phyloP scores from a whole-genome alignment of 2,113 vertebrate species.

The Oryzias celebensis region DNA sequence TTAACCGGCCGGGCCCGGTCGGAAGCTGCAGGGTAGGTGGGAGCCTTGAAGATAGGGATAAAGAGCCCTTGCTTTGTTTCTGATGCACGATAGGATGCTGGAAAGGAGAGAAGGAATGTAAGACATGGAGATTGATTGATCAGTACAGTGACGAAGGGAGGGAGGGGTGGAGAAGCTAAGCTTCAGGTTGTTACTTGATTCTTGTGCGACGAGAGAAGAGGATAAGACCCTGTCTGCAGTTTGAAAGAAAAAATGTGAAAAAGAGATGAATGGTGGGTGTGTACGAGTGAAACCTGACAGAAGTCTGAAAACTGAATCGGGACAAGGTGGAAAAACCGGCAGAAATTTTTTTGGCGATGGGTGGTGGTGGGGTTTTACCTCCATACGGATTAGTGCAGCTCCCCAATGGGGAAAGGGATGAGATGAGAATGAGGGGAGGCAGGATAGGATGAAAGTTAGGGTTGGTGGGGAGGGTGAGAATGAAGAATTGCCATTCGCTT shows the following conservation, averaged over 20 bases:
- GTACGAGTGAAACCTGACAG: slow-evolving; percentile 35
- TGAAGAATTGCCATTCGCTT: slow-evolving; percentile 92
- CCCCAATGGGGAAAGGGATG: slow-evolving; percentile 57
- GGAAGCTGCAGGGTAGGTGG: slow-evolving; percentile 70
- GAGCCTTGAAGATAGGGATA: slow-evolving; percentile 36
- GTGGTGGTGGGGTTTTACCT: slow-evolving; percentile 43
- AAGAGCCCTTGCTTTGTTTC: slow-evolving; percentile 68
- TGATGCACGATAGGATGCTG: slow-evolving; percentile 61
- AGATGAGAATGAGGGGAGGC: slow-evolving; percentile 82
- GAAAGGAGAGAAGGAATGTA: slow-evolving; percentile 68
- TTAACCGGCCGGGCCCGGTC: slow-evolving; percentile 71
- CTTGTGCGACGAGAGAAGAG: slow-evolving; percentile 37
- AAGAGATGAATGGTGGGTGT: slow-evolving; percentile 45
- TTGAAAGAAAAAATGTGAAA: slow-evolving; percentile 34
- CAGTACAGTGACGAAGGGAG: slow-evolving; percentile 55
- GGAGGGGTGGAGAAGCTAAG: slow-evolving; percentile 35
- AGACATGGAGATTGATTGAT: slow-evolving; percentile 73
- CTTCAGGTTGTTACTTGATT: slow-evolving; percentile 27
- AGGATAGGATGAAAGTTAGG: slow-evolving; percentile 82
- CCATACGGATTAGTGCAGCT: slow-evolving; percentile 67
- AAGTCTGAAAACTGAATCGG: slow-evolving; percentile 17
- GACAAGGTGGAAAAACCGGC: slow-evolving; percentile 65
- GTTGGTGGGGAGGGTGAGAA: slow-evolving; percentile 85
- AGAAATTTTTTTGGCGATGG: slow-evolving; percentile 64
- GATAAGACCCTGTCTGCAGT: slow-evolving; percentile 17